Conservation (phyloP, 2,113 vertebrate genomes). For the Caranx ignobilis region DNA sequence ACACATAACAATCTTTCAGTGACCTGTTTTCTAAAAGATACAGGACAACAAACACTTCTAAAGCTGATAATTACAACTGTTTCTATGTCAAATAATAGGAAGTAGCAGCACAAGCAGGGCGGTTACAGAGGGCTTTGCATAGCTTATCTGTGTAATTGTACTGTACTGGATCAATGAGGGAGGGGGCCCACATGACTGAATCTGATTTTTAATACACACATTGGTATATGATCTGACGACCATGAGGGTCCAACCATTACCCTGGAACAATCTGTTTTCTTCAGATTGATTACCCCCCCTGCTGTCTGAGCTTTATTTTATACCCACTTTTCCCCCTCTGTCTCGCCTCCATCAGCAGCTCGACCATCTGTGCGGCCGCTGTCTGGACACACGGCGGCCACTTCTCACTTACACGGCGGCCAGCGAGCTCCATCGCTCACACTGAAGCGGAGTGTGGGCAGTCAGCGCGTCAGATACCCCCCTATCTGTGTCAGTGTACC, state of each 20-base stretch:
- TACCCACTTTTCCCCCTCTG: slow-evolving; percentile 10
- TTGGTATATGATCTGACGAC: slow-evolving; percentile 31
- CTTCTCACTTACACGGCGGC: slow-evolving; percentile 65
- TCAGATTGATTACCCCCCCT: slow-evolving; percentile 64
- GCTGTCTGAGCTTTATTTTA: slow-evolving; percentile 29
- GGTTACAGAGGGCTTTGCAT: too few relatives aligned
- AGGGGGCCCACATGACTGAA: not conserved
- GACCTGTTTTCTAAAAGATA: too few relatives aligned
- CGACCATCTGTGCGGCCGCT: slow-evolving; percentile 66
- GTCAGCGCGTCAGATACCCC: slow-evolving; percentile 37
- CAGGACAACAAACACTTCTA: too few relatives aligned
- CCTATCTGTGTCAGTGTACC: slow-evolving; percentile 64
- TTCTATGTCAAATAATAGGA: too few relatives aligned
- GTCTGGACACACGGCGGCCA: slow-evolving; percentile 34
- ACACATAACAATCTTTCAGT: too few relatives aligned
- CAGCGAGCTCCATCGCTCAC: slow-evolving; percentile 53
- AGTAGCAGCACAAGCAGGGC: too few relatives aligned
- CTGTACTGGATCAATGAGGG: not conserved
- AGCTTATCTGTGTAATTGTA: not conserved
- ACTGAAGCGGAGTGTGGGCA: slow-evolving; percentile 35
- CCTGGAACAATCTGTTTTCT: slow-evolving; percentile 58
- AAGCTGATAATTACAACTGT: too few relatives aligned
- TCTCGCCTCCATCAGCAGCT: slow-evolving; percentile 32
- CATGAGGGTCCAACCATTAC: not conserved
- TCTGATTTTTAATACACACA: not conserved